Evolutionary conservation across 2,888 invertebrate genomes (phyloP).

Genomic region (Gymnoscelis rufifasciata): DNA sequence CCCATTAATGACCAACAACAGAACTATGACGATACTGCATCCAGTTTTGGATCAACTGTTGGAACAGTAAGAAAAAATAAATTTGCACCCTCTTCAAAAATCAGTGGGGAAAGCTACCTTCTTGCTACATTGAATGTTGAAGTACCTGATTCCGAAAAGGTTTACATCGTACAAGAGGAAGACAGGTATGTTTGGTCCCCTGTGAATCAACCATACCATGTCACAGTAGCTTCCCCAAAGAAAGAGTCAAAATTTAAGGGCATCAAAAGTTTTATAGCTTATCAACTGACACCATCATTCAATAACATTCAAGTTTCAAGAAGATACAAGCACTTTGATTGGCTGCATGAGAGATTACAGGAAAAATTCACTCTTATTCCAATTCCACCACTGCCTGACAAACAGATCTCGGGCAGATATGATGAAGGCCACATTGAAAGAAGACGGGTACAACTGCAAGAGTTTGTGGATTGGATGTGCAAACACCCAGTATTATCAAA

Average conservation of each 20-base stretch:
- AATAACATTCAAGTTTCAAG: conserved; percentile 95
- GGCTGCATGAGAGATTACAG: conserved; percentile 95
- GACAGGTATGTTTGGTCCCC: conserved; percentile 89
- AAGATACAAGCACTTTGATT: conserved; percentile 99
- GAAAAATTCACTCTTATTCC: conserved; percentile 97
- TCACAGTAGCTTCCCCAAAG: conserved; percentile 95
- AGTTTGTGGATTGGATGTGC: conserved; percentile 98
- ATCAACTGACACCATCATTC: conserved; percentile 96
- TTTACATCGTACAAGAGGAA: conserved; percentile 86
- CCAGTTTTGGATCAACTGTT: conserved; percentile 78
- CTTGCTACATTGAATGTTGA: conserved; percentile 85
- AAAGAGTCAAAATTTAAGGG: conserved; percentile 99
- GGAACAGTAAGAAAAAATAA: conserved; percentile 86
- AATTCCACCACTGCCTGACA: conserved; percentile 98
- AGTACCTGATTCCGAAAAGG: conserved; percentile 84
- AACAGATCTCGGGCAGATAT: conserved; percentile 97
- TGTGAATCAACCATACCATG: conserved; percentile 86
- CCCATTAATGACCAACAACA: conserved; percentile 71
- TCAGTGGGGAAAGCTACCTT: conserved; percentile 93
- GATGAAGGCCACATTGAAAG: conserved; percentile 98
- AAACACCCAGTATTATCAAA: conserved; percentile 96
- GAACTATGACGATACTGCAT: conserved; percentile 72
- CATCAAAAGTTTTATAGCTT: conserved; percentile 97
- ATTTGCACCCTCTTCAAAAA: conserved; percentile 94
- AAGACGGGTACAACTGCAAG: conserved; percentile 94